Evolutionary conservation across 2,888 invertebrate species (phyloP).

Genomic region (Lasioglossum marginatum): DNA sequence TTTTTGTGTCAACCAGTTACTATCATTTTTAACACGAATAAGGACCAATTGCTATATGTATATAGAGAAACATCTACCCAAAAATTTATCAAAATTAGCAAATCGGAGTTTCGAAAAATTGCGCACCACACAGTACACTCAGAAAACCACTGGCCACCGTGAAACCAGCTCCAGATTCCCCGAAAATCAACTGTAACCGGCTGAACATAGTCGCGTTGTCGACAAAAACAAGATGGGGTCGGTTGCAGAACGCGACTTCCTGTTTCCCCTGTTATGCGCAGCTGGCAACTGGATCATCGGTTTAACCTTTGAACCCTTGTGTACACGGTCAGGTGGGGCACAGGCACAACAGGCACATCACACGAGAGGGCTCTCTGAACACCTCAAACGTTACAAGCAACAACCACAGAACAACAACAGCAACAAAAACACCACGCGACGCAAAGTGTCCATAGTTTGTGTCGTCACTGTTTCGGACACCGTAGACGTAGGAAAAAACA

Average conservation of each 20-base stretch:
- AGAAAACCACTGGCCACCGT: neutral
- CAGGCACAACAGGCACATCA: neutral
- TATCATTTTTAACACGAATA: no score
- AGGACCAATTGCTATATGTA: no score
- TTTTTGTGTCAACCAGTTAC: neutral
- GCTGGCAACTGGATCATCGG: neutral
- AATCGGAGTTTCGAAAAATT: neutral
- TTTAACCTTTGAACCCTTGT: neutral
- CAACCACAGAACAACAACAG: neutral
- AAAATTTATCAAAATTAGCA: neutral
- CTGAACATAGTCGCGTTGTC: neutral
- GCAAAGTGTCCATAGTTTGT: neutral
- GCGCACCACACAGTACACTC: neutral
- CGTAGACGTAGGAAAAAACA: neutral
- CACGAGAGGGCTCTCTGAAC: neutral
- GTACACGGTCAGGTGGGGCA: neutral
- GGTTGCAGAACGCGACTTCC: neutral
- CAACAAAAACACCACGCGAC: neutral
- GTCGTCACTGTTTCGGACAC: neutral
- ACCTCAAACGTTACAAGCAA: neutral
- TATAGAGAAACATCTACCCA: neutral
- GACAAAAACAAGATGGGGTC: neutral
- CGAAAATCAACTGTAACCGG: neutral
- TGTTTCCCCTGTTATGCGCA: neutral
- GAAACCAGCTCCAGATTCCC: neutral